Base-by-base conservation (phyloP, 1,140 invertebrate species). In the Cydia pomonella region DNA sequence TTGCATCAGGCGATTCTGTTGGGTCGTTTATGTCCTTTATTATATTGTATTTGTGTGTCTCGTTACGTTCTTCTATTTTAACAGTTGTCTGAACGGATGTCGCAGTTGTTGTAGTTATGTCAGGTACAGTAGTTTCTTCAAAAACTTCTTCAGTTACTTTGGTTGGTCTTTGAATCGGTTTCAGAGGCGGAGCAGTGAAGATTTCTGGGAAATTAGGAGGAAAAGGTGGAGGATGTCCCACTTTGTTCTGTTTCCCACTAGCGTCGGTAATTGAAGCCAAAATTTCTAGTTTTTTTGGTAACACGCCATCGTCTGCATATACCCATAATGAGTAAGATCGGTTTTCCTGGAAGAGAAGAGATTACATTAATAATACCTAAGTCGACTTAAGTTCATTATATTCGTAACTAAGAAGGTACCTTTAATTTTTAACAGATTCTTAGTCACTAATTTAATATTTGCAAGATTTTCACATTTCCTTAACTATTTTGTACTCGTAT, bases 291-390 rank as follows among this genome's bases (percentile, higher is more conserved):
- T 82, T 78, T 76, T 89, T 89, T 2, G 91, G 90, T 75, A 93
- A 87, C 0, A 82, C 84, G 9, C 89, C 89, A 79, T 89, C 89
- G 50, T 82, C 77, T 16, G 88, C 83, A 18, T 87, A 92, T 9
- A 93, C 91, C 91, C 90, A 93, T 50, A 93, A 74, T 0, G 87
- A 91, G 72, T 89, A 93, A 3, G 90, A 82, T 41, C 81, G 79
- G 74, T 91, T 92, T 84, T 92, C 91, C 91, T 92, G 82, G n/a
- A 88, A 77, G n/a, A 75, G 77, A 80, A 78, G 74, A 75, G 5
- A 18, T 53, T 10, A 27, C n/a, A 50, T n/a, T 47, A 63, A 71
- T 29, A 62, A 16, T 27, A 18, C 16, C 47, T 18, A 50, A n/a
- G 12, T 50, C 5, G 6, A 18, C 16, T 50, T 18, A 6, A 47